Base-by-base conservation (phyloP, 2,888 invertebrate genomes). In the Caenorhabditis japonica region DNA sequence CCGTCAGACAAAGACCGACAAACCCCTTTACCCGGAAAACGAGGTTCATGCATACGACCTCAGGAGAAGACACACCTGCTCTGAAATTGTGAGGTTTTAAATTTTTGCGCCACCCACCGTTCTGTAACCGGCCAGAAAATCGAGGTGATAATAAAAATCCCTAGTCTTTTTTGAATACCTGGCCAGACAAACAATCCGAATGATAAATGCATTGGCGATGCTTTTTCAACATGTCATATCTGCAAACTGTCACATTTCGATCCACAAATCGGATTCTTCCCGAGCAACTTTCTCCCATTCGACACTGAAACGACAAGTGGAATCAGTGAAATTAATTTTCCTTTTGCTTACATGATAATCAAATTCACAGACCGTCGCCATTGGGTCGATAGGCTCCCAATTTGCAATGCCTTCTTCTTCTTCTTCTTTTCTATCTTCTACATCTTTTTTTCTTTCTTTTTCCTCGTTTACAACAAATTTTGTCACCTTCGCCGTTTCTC, bases 271-370 rank as follows among this genome's bases (percentile, higher is more conserved):
- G 71, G 1, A 79, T 39, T 23, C 56, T 13, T 13, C 73, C 79
- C 3, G 79, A 72, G 27, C 79, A 79, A 36, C 71, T 71, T 43
- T 79, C 79, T 38, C 79, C 79, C 79, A 79, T 79, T 25, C 79
- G 76, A 43, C 79, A 79, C 79, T 79, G 64, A 34, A 74, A 75
- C 7, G 17, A n/a, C n/a, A n/a, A n/a, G 4, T 3, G 36, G 13
- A 7, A 8, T 44, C 17, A 39, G 30, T 5, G 30, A 30, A 30
- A 30, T n/a, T n/a, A n/a, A n/a, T n/a, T n/a, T n/a, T n/a, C n/a
- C n/a, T n/a, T n/a, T n/a, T n/a, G n/a, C 64, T 56, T 47, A 79
- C 79, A 59, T 79, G 79, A 62, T 79, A 79, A 55, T 79, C 79
- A 36, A 34, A 75, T 30, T 77, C 56, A 33, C 79, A 79, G 13